Percentiles rank a stretch among this genome's conserved stretches.
phyloP scores from a whole-genome alignment of 1,140 invertebrate species.

The Antheraea pernyi region DNA sequence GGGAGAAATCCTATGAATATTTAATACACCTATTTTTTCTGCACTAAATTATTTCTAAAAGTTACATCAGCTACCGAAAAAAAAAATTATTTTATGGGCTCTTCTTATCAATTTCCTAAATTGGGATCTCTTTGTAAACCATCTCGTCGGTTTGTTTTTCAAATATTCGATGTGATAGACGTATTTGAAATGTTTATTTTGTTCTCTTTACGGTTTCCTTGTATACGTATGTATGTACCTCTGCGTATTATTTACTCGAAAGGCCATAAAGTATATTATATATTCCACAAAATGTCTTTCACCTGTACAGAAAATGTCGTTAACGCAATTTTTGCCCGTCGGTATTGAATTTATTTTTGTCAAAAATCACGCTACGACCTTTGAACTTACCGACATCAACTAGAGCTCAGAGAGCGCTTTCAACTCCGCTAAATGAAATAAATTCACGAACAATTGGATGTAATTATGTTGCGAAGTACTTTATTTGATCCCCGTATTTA shows the following conservation, averaged over 20 bases:
- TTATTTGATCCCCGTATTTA: background rate
- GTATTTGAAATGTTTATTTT: slow-evolving; percentile 15
- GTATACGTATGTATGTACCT: background rate
- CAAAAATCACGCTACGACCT: slow-evolving; percentile 23
- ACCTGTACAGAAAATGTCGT: slow-evolving; percentile 3
- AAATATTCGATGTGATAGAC: background rate
- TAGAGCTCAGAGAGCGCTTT: slow-evolving; percentile 20
- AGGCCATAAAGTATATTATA: background rate
- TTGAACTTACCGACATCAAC: slow-evolving; percentile 24
- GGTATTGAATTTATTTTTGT: slow-evolving; percentile 33
- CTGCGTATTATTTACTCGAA: background rate
- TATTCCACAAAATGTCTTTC: slow-evolving; percentile 1
- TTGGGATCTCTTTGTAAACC: background rate
- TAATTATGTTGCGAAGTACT: slow-evolving; percentile 2
- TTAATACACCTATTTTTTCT: no score
- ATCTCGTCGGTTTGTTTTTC: background rate
- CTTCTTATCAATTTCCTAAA: background rate
- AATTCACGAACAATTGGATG: slow-evolving; percentile 4
- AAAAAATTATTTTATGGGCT: background rate
- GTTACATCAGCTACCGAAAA: background rate
- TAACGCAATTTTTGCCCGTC: slow-evolving; percentile 17
- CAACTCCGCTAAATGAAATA: slow-evolving; percentile 26
- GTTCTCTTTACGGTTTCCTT: background rate
- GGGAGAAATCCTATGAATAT: no score
- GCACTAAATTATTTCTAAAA: no score